phyloP scores from a whole-genome alignment of 2,797 vertebrate species.

The Martes flavigula region DNA sequence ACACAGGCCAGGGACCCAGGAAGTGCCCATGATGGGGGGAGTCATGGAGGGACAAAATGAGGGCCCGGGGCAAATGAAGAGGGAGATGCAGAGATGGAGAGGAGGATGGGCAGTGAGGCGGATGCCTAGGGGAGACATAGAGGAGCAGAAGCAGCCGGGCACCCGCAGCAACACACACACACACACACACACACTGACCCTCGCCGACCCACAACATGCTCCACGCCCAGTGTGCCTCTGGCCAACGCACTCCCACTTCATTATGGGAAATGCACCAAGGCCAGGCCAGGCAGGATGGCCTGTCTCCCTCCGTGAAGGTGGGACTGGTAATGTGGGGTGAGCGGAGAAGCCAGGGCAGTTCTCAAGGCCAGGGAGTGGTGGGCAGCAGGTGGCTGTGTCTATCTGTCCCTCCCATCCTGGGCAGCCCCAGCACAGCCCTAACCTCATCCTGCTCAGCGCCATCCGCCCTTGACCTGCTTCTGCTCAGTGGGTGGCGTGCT shows the following conservation, averaged over 20 bases:
- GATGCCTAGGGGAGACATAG: too few species aligned
- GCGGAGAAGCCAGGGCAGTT: not conserved
- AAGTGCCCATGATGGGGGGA: not conserved
- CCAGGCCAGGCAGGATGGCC: not conserved
- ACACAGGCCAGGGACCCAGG: not conserved
- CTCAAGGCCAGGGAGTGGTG: accelerated
- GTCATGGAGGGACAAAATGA: accelerated
- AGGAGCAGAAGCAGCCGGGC: too few species aligned
- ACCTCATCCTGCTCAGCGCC: accelerated
- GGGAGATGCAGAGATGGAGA: accelerated
- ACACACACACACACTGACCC: accelerated
- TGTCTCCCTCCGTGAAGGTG: not conserved
- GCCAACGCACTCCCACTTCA: accelerated
- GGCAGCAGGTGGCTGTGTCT: not conserved
- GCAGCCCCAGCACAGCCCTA: not conserved
- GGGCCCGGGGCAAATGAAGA: not conserved
- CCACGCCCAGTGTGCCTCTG: accelerated
- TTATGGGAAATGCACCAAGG: accelerated
- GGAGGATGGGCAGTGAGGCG: not conserved
- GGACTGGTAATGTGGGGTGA: not conserved
- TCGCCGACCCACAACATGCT: accelerated
- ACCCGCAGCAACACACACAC: not conserved
- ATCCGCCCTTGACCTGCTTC: too few species aligned
- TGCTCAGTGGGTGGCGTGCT: accelerated
- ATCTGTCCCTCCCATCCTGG: not conserved